phyloP scores from a whole-genome alignment of 2,888 invertebrate genomes.

The Argyresthia albistria region DNA sequence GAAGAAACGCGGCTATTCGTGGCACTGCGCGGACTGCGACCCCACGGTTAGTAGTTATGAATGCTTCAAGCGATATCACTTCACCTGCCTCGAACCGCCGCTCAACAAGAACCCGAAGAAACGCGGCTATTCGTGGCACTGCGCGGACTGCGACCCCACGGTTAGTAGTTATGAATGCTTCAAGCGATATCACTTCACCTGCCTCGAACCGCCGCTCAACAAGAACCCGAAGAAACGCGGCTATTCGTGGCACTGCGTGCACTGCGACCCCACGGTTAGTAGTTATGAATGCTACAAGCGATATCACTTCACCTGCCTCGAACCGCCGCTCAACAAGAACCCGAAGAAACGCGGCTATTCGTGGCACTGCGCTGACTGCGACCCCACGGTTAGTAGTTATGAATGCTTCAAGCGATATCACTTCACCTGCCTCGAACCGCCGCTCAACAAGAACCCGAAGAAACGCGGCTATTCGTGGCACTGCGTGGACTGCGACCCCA shows the following conservation, averaged over 20 bases:
- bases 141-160: no score
- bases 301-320: conserved; percentile 94
- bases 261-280: conserved; percentile 92
- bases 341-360: conserved; percentile 95
- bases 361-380: conserved; percentile 97
- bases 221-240: conserved; percentile 95
- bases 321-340: no score
- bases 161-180: no score
- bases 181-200: conserved; percentile 90
- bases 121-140: no score
- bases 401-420: no score
- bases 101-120: no score
- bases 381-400: conserved; percentile 81
- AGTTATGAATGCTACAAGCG: conserved; percentile 18
- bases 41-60: conserved; percentile 78
- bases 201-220: conserved; percentile 95
- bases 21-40: conserved; percentile 97
- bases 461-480: no score
- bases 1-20: conserved; percentile 93
- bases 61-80: no score
- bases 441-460: no score
- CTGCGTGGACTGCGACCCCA: no score
- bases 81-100: no score
- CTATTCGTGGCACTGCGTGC: conserved; percentile 96
- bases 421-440: no score